phyloP scores from a whole-genome alignment of 2,888 invertebrate species.

The Leptura quadrifasciata region DNA sequence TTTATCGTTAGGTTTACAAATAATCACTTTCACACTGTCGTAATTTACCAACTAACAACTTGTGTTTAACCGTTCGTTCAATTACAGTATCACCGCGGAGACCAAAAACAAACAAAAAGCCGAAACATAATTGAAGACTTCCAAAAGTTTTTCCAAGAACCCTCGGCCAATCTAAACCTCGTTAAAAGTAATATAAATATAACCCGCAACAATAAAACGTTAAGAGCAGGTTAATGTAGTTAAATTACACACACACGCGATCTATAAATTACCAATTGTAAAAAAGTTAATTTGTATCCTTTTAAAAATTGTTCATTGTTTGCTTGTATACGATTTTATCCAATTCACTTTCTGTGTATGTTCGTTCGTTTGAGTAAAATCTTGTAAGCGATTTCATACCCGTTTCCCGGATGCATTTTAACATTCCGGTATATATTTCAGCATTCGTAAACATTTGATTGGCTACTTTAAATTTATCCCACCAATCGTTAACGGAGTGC shows the following conservation, averaged over 20 bases:
- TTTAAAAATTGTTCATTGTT: neutral
- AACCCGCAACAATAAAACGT: slow-evolving; percentile 20
- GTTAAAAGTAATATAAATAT: slow-evolving; percentile 18
- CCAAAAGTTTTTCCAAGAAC: slow-evolving; percentile 33
- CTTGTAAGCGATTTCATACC: no score
- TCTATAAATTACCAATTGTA: slow-evolving; percentile 20
- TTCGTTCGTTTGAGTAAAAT: no score
- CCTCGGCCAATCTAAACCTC: slow-evolving; percentile 10
- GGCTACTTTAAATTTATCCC: no score
- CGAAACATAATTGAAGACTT: slow-evolving; percentile 30
- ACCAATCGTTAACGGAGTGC: no score
- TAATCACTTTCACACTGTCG: slow-evolving; percentile 12
- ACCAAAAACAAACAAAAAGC: slow-evolving; percentile 13
- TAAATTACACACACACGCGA: slow-evolving; percentile 20
- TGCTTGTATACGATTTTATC: no score
- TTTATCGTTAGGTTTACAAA: neutral
- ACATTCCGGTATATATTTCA: no score
- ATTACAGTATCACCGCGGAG: slow-evolving; percentile 31
- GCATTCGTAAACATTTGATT: no score
- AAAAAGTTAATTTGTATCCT: neutral
- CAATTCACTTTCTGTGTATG: no score
- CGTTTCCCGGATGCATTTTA: no score
- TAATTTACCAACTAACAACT: slow-evolving; percentile 2
- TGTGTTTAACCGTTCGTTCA: slow-evolving; percentile 32
- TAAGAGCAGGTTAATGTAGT: neutral